Percentiles rank a stretch among this genome's conserved stretches.
Conservation (phyloP, 92 coral and sea anemone species). For the Ricordea florida region DNA sequence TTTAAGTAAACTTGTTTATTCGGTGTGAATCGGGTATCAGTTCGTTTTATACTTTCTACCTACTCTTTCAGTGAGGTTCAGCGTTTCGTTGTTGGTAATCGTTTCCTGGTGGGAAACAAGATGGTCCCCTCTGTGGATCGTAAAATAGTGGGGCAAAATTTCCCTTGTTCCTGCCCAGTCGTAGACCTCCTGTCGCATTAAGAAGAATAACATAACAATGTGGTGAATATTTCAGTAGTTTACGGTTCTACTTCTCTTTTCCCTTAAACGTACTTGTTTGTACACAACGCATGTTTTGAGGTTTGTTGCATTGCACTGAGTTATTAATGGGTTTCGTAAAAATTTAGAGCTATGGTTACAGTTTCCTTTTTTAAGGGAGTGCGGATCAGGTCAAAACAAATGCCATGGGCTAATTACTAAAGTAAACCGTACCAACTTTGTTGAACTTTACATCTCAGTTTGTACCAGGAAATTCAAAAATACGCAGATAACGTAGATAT, state of each 20-base stretch:
- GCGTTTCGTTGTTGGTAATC: not conserved
- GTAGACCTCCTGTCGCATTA: constrained; percentile 9
- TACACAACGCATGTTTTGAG: constrained; percentile 13
- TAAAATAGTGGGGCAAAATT: not conserved
- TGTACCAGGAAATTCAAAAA: constrained; percentile 6
- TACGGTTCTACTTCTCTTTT: constrained; percentile 10
- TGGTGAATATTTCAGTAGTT: constrained; percentile 4
- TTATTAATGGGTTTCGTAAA: not conserved
- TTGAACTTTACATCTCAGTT: constrained; percentile 10
- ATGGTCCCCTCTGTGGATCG: not conserved
- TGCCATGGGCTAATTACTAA: not conserved
- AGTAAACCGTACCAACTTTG: not conserved
- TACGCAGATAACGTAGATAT: constrained; percentile 10
- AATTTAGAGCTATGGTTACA: not conserved
- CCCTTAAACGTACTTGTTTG: constrained; percentile 1
- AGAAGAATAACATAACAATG: constrained; percentile 11
- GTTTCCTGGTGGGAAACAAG: constrained; percentile 16
- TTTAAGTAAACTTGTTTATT: too few species aligned
- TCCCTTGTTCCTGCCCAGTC: constrained; percentile 7
- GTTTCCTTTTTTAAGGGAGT: constrained; percentile 2
- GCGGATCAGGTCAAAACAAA: not conserved
- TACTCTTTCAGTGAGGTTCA: constrained; percentile 6
- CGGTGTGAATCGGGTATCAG: too few species aligned
- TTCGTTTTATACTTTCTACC: not conserved
- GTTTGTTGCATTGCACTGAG: constrained; percentile 12